phyloP scores from a whole-genome alignment of 2,888 invertebrate genomes.

The Furcula furcula region DNA sequence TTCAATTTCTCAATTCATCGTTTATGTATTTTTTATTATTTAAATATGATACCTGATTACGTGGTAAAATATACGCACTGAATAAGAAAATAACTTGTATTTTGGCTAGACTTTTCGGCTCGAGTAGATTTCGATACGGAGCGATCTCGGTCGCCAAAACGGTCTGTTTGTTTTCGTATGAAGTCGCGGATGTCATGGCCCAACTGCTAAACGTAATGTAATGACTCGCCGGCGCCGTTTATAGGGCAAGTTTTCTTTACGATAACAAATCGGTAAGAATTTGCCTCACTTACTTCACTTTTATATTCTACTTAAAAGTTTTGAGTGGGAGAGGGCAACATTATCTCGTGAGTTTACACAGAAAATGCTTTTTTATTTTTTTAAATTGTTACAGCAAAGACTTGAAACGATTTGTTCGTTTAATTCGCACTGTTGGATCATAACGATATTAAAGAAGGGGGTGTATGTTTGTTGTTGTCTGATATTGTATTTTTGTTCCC shows the following conservation, averaged over 20 bases:
- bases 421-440: slow-evolving; percentile 28
- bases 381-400: slow-evolving; percentile 1
- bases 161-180: too few species aligned
- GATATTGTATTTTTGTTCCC: too few species aligned
- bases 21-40: too few species aligned
- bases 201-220: slow-evolving; percentile 28
- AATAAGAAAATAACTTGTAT: too few species aligned
- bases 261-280: slow-evolving; percentile 44
- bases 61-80: too few species aligned
- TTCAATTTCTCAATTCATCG: too few species aligned
- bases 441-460: too few species aligned
- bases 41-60: too few species aligned
- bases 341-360: slow-evolving; percentile 19
- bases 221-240: slow-evolving; percentile 41
- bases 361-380: not conserved
- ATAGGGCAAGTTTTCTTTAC: slow-evolving; percentile 40
- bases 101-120: too few species aligned
- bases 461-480: too few species aligned
- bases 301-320: slow-evolving; percentile 33
- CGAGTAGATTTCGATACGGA: too few species aligned
- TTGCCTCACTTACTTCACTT: slow-evolving; percentile 28
- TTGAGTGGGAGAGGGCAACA: slow-evolving; percentile 18
- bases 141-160: too few species aligned
- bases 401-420: slow-evolving; percentile 52
- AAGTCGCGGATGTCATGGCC: slow-evolving; percentile 10